phyloP scores from a whole-genome alignment of 2,888 invertebrate genomes.

The Monoplex corrugatus region DNA sequence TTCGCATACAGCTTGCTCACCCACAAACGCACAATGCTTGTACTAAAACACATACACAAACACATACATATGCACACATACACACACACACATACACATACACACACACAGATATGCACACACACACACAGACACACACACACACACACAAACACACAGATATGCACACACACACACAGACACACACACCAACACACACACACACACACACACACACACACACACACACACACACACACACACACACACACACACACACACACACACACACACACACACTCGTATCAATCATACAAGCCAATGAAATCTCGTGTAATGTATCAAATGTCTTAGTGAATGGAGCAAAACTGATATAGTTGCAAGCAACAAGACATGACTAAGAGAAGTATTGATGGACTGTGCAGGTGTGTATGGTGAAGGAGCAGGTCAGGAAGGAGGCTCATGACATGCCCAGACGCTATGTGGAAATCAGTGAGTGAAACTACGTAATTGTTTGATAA shows the following conservation, averaged over 20 bases:
- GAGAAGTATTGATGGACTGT: background rate
- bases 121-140: background rate
- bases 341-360: too few relatives aligned
- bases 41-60: background rate
- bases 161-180: background rate
- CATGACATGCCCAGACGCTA: slow-evolving; percentile 90
- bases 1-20: too few relatives aligned
- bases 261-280: background rate
- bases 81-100: background rate
- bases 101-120: background rate
- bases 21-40: background rate
- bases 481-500: too few relatives aligned
- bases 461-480: slow-evolving; percentile 91
- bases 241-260: background rate
- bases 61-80: background rate
- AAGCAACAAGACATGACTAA: too few relatives aligned
- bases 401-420: slow-evolving; percentile 91
- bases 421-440: slow-evolving; percentile 84
- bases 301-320: too few relatives aligned
- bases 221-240: background rate
- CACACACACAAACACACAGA: background rate
- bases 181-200: background rate
- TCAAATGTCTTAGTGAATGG: too few relatives aligned
- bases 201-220: background rate
- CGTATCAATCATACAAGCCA: background rate